Conservation (phyloP, 2,888 invertebrate species). For the Machimus atricapillus region DNA sequence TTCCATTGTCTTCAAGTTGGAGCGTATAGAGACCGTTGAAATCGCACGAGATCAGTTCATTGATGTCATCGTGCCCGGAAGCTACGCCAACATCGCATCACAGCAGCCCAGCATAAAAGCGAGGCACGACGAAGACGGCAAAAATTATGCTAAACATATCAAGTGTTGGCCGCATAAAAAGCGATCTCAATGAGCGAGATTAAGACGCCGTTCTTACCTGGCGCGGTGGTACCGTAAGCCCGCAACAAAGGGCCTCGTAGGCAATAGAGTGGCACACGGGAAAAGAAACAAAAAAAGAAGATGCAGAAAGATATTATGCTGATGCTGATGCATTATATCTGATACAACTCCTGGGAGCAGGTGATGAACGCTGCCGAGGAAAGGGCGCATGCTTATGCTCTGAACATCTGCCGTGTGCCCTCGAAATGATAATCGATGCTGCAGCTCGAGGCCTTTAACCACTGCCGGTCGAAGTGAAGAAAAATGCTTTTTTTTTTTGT, state of each 20-base stretch:
- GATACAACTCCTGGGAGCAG: constrained; percentile 33
- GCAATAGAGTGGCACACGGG: not conserved
- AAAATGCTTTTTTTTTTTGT: not conserved
- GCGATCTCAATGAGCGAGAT: not conserved
- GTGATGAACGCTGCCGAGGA: constrained; percentile 9
- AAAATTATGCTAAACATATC: not conserved
- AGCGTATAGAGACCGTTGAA: not conserved
- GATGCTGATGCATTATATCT: not conserved
- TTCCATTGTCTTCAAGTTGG: not conserved
- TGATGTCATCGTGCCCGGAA: constrained; percentile 35
- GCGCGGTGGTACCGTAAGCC: not conserved
- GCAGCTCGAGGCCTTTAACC: not conserved
- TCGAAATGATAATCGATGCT: constrained; percentile 15
- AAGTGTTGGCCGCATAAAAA: not conserved
- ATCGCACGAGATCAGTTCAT: constrained; percentile 19
- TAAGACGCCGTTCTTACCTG: constrained; percentile 17
- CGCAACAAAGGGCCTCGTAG: not conserved
- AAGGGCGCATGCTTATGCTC: constrained; percentile 4
- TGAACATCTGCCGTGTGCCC: constrained; percentile 6
- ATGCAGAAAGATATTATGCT: constrained; percentile 10
- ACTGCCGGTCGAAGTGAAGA: not conserved
- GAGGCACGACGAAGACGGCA: not conserved
- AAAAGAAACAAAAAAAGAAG: not conserved
- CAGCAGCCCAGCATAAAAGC: constrained; percentile 1
- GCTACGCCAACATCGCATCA: constrained; percentile 14